A percentile compares a stretch with the other conserved stretches of the same genome.
These are phyloP conservation scores for Temnothorax curvispinosus DNA, from an alignment of 1,140 invertebrate species.

Conservation along the genomic window DNA sequence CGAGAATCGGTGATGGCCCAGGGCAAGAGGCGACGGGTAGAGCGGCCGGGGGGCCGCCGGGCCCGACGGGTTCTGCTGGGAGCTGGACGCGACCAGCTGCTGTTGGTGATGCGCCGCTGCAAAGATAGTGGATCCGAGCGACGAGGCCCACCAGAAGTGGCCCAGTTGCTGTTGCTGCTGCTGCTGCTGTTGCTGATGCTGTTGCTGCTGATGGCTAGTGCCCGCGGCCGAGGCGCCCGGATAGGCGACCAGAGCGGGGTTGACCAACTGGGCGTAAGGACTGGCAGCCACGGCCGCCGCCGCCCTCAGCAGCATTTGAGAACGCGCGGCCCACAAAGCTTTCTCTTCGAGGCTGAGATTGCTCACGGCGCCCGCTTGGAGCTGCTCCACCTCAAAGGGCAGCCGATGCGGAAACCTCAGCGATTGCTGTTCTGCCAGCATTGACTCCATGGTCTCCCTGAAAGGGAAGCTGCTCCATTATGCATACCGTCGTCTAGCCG, in stretches of 20 bases:
- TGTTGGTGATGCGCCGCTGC: constrained; percentile 83
- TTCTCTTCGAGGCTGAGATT: constrained; percentile 92
- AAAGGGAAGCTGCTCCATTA: constrained; percentile 85
- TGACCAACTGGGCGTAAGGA: constrained; percentile 86
- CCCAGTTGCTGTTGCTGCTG: constrained; percentile 78
- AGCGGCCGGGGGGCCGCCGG: constrained; percentile 84
- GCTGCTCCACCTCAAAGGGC: constrained; percentile 91
- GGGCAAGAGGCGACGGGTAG: constrained; percentile 83
- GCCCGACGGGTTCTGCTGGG: constrained; percentile 76
- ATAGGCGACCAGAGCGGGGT: constrained; percentile 81
- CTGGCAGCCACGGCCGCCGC: constrained; percentile 87
- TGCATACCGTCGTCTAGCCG: constrained; percentile 69
- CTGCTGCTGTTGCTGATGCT: constrained; percentile 78
- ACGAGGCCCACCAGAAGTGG: constrained; percentile 84
- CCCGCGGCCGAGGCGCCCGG: constrained; percentile 80
- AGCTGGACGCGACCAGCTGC: constrained; percentile 78
- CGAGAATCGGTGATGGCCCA: constrained; percentile 84
- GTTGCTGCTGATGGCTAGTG: constrained; percentile 79
- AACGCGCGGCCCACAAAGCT: constrained; percentile 89
- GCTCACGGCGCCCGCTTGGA: constrained; percentile 86
- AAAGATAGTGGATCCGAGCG: constrained; percentile 82
- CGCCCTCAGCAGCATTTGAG: constrained; percentile 89
- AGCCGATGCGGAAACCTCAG: constrained; percentile 89
- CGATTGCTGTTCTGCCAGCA: constrained; percentile 92
- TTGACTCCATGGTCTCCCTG: constrained; percentile 94